phyloP scores from a whole-genome alignment of 2,797 vertebrate genomes.

The Oreonectes daqikongensis region DNA sequence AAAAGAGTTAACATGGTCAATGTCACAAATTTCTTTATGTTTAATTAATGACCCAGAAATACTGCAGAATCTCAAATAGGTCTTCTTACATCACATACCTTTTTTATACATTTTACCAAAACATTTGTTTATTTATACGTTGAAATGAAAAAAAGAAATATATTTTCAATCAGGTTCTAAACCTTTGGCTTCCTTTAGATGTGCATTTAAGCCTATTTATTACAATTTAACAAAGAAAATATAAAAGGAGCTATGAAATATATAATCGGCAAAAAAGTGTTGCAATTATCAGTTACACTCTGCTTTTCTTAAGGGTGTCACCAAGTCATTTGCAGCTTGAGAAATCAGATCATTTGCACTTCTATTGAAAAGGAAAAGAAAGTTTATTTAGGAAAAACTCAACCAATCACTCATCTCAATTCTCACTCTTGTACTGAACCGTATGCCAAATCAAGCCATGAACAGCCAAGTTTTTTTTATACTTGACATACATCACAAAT shows the following conservation, averaged over 20 bases:
- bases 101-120: neutral
- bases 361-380: neutral
- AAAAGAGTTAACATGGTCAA: neutral
- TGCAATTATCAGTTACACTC: slow-evolving; percentile 34
- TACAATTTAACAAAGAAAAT: neutral
- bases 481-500: neutral
- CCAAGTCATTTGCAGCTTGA: slow-evolving; percentile 42
- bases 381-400: slow-evolving; percentile 15
- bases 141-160: too few relatives aligned
- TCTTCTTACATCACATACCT: neutral
- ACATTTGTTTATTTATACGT: neutral
- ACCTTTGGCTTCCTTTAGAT: neutral
- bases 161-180: neutral
- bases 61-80: neutral
- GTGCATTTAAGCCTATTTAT: neutral
- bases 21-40: neutral
- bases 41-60: slow-evolving; percentile 8
- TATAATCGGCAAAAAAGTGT: neutral
- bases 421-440: neutral
- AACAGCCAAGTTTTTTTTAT: too few relatives aligned
- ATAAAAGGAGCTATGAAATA: too few relatives aligned
- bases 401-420: too few relatives aligned
- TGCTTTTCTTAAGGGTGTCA: slow-evolving; percentile 33
- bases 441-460: neutral
- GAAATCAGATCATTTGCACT: neutral